Base-by-base conservation (phyloP, 1,140 invertebrate genomes). In the Cheumatopsyche charites region DNA sequence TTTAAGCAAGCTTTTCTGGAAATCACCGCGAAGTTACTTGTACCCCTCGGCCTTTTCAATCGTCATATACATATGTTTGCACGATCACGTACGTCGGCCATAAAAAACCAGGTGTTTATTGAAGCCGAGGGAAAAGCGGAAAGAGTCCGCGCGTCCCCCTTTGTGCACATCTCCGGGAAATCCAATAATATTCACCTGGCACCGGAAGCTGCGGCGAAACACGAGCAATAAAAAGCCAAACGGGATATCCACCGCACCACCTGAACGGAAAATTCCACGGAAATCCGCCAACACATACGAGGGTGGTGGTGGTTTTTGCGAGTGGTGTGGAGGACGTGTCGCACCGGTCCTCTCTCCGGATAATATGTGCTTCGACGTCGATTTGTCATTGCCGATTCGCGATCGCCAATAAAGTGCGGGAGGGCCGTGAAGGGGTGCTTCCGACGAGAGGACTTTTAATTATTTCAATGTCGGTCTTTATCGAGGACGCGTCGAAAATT, bases 181-280 rank as follows among this genome's bases (percentile, higher is more conserved):
- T 76, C 66, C 74, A 76, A 76, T 76, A 76, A 76, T 55, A 70
- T 70, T 76, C 74, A 76, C 74, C 74, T 76, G 74, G 55, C 69
- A 65, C 74, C 69, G 58, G 61, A 73, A 65, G 63, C 63, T 70
- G 67, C 68, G 67, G 62, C 61, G 23, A 67, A 73, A 76, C 72
- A 72, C 55, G 72, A 19, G 68, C 74, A 73, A 76, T 76, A 76
- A 76, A 76, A 73, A 76, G 70, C 58, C 65, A 67, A 43, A 62
- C 42, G 12, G 49, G 72, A 75, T 75, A 73, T 29, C 55, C 23
- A 23, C 23, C 55, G 21, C 55, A 26, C 19, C 55, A 58, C 23
- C 19, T 25, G 23, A 25, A 58, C 55, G 21, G 29, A 9, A 36
- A 36, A 36, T n/a, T 36, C 29, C 29, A 45, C 21, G 17, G 26